phyloP scores from a whole-genome alignment of 2,113 vertebrate genomes.

The Microtus ochrogaster region DNA sequence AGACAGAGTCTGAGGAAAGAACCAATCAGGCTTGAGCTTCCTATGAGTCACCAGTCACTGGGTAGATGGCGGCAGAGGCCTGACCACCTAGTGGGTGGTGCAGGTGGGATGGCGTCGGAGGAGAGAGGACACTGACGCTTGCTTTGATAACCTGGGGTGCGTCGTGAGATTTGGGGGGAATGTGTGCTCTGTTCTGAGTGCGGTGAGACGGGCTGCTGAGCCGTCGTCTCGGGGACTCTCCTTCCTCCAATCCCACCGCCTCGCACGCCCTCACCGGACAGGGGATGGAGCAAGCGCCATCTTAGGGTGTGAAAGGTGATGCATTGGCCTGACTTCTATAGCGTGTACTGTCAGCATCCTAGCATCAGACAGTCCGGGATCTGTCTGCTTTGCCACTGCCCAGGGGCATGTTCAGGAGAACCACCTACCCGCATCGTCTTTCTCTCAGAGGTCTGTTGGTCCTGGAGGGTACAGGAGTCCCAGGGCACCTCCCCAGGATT shows the following conservation, averaged over 20 bases:
- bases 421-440: accelerated
- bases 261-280: not conserved
- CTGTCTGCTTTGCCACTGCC: not conserved
- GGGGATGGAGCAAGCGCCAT: accelerated
- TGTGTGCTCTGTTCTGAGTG: not conserved
- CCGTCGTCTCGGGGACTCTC: not conserved
- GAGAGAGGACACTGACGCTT: accelerated
- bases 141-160: accelerated
- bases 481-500: not conserved
- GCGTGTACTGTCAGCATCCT: not conserved
- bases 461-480: accelerated
- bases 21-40: not conserved
- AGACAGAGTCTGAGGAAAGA: not conserved
- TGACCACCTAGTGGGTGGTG: not conserved
- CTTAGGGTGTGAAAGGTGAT: accelerated
- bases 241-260: too few relatives aligned
- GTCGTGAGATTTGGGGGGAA: not conserved
- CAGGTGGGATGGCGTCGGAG: not conserved
- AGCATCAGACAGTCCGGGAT: not conserved
- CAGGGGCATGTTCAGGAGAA: not conserved
- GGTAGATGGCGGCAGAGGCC: not conserved
- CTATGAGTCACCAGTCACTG: not conserved
- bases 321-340: not conserved
- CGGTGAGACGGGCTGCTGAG: not conserved
- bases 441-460: not conserved